These are phyloP conservation scores for Escarpia spicata DNA, from an alignment of 2,888 invertebrate species.

Conservation along the genomic window DNA sequence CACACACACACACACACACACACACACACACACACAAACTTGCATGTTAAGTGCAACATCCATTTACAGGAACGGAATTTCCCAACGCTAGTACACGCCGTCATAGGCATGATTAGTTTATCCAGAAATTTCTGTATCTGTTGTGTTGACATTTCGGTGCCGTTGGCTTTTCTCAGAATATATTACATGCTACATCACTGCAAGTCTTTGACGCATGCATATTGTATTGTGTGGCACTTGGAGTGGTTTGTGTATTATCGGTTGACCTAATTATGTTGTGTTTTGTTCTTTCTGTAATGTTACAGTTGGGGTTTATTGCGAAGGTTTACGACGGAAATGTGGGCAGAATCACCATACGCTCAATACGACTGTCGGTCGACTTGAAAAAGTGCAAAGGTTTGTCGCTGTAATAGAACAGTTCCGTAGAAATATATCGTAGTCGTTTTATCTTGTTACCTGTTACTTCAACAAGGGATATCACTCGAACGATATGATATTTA, in stretches of 20 bases:
- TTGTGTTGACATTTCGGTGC: neutral
- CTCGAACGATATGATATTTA: no score
- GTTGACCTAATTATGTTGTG: neutral
- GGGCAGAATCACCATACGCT: neutral
- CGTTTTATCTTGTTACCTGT: neutral
- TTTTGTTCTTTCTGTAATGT: neutral
- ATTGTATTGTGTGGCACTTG: neutral
- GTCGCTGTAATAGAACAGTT: neutral
- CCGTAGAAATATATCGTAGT: neutral
- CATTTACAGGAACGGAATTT: no score
- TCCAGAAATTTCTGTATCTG: neutral
- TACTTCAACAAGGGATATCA: neutral
- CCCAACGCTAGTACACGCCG: no score
- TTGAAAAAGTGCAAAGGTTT: conserved; percentile 14
- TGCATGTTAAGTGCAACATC: no score
- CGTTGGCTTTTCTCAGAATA: neutral
- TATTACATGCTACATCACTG: neutral
- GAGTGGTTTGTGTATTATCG: neutral
- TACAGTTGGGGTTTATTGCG: neutral
- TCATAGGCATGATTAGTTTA: neutral
- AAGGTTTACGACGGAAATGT: neutral
- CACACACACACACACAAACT: neutral
- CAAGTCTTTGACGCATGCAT: neutral
- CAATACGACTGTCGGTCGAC: conserved; percentile 18
- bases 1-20: neutral